These are phyloP conservation scores for Australoheros scitulus DNA, from an alignment of 2,113 vertebrate genomes.

Conservation along the genomic window DNA sequence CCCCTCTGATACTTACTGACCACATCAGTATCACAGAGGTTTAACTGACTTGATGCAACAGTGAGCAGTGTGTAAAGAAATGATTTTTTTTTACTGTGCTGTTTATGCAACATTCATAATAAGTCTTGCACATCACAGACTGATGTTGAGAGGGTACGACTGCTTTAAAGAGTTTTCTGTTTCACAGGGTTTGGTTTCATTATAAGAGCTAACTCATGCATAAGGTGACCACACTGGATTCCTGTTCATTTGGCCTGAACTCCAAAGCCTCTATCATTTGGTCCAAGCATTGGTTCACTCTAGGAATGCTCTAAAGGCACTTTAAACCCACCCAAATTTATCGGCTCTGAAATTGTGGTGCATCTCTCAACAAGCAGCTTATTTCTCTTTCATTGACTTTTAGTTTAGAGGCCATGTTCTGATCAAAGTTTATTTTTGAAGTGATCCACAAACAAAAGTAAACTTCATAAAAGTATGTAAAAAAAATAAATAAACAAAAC, in stretches of 20 bases:
- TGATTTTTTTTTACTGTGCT: no score
- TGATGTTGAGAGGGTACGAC: no score
- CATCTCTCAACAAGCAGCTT: background rate
- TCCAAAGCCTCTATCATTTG: background rate
- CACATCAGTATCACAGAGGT: no score
- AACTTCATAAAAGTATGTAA: background rate
- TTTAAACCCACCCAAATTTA: background rate
- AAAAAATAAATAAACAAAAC: background rate
- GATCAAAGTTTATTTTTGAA: constrained; percentile 24
- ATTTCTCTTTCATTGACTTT: constrained; percentile 1
- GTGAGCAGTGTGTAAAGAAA: no score
- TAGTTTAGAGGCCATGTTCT: background rate
- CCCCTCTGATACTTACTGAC: no score
- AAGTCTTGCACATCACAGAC: no score
- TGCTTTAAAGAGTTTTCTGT: no score
- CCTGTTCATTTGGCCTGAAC: background rate
- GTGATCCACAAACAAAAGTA: background rate
- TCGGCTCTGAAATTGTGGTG: background rate
- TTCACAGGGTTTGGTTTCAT: no score
- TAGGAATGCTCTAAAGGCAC: background rate
- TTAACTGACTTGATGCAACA: no score
- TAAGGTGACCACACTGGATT: background rate
- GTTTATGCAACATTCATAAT: no score
- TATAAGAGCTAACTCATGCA: background rate
- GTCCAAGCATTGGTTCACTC: background rate